These are phyloP conservation scores for Pelodiscus sinensis DNA, from an alignment of 2,113 vertebrate species.

Conservation along the genomic window DNA sequence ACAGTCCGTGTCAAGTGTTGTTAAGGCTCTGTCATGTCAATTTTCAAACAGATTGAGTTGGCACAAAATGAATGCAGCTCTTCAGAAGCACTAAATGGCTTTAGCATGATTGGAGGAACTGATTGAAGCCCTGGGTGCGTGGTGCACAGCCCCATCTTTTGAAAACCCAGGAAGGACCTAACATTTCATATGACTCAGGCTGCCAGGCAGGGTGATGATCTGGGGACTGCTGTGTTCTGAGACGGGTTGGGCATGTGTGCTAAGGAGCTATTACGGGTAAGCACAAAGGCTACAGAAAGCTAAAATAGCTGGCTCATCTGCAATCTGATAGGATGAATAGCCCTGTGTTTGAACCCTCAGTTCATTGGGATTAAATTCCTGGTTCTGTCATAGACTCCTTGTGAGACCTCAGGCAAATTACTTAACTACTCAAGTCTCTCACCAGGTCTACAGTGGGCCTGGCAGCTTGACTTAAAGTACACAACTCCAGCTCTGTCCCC, in stretches of 20 bases:
- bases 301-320: neutral
- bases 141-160: fast-evolving
- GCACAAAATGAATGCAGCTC: neutral
- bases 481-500: too few relatives aligned
- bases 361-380: neutral
- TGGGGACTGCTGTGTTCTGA: fast-evolving
- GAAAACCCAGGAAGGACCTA: neutral
- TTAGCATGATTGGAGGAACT: neutral
- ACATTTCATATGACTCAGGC: fast-evolving
- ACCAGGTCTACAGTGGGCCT: too few relatives aligned
- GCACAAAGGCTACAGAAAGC: neutral
- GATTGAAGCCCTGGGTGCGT: slow-evolving; percentile 22
- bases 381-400: neutral
- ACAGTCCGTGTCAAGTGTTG: slow-evolving; percentile 13
- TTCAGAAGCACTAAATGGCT: neutral
- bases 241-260: neutral
- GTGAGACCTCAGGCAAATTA: neutral
- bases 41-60: slow-evolving; percentile 29
- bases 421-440: neutral
- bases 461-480: too few relatives aligned
- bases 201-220: neutral
- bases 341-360: neutral
- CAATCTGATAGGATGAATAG: fast-evolving
- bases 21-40: slow-evolving; percentile 26
- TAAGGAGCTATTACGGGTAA: neutral